Evolutionary conservation across 1,140 invertebrate species (phyloP).

Genomic region (Drosophila nasuta): DNA sequence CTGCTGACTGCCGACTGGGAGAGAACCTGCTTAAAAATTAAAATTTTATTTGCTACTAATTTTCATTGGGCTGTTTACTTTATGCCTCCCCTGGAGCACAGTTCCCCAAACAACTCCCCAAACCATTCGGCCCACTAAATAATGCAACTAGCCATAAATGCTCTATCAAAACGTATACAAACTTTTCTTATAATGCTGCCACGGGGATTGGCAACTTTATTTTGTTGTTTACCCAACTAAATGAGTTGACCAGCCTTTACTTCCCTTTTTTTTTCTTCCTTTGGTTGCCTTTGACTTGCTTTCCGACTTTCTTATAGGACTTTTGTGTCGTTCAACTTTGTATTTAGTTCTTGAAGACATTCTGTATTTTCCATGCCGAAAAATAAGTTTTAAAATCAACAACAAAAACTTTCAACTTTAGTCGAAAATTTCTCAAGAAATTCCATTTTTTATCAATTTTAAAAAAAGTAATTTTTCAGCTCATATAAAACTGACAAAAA

Average conservation of each 20-base stretch:
- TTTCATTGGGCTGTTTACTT: conserved; percentile 40
- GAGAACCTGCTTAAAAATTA: conserved; percentile 45
- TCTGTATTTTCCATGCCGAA: too few relatives aligned
- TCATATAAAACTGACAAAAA: too few relatives aligned
- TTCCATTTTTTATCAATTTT: too few relatives aligned
- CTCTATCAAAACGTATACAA: conserved; percentile 26
- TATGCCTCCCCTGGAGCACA: background rate
- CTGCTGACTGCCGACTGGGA: background rate
- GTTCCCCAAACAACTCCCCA: too few relatives aligned
- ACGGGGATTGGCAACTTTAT: background rate
- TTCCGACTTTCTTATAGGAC: too few relatives aligned
- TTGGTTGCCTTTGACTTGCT: background rate
- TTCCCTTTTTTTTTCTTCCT: background rate
- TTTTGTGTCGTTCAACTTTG: too few relatives aligned
- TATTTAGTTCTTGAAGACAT: too few relatives aligned
- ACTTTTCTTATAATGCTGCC: conserved; percentile 9
- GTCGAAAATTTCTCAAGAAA: too few relatives aligned
- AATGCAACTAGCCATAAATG: conserved; percentile 34
- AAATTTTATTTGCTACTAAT: conserved; percentile 64
- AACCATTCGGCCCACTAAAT: conserved; percentile 11
- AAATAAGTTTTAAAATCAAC: too few relatives aligned
- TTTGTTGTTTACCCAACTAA: conserved; percentile 11
- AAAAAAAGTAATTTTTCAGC: too few relatives aligned
- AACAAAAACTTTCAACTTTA: too few relatives aligned
- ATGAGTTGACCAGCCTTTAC: background rate